Conservation (phyloP, 1,140 invertebrate genomes). For the Lethrus apterus region DNA sequence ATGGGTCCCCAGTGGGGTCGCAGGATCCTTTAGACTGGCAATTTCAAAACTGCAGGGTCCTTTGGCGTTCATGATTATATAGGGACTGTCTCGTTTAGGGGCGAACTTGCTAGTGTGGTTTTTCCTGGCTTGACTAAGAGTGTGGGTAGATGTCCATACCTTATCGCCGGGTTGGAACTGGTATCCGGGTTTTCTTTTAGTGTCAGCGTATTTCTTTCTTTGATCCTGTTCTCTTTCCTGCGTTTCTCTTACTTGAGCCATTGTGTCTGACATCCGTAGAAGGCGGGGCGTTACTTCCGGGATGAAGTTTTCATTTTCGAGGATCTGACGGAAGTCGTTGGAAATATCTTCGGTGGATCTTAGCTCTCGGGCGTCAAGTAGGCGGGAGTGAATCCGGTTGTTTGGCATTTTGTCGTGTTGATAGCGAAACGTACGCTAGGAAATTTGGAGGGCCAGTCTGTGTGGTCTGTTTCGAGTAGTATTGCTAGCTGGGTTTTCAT, state of each 20-base stretch:
- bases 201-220: not conserved
- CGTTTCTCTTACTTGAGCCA: not conserved
- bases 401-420: conserved; percentile 26
- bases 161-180: not conserved
- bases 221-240: not conserved
- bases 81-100: not conserved
- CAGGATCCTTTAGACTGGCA: too few species aligned
- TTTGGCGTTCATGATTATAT: not conserved
- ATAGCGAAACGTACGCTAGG: conserved; percentile 30
- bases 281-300: not conserved
- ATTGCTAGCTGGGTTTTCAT: not conserved
- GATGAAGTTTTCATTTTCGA: not conserved
- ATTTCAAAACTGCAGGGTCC: too few species aligned
- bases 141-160: not conserved
- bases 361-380: conserved; percentile 35
- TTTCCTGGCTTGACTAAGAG: not conserved
- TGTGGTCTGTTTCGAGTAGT: conserved; percentile 32
- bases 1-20: too few species aligned
- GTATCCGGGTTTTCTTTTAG: not conserved
- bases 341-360: conserved; percentile 20
- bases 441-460: conserved; percentile 34
- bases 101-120: not conserved
- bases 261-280: not conserved
- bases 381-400: conserved; percentile 33
- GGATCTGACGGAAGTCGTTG: conserved; percentile 15